phyloP scores from a whole-genome alignment of 1,140 invertebrate species.

The Drosophila lacertosa region DNA sequence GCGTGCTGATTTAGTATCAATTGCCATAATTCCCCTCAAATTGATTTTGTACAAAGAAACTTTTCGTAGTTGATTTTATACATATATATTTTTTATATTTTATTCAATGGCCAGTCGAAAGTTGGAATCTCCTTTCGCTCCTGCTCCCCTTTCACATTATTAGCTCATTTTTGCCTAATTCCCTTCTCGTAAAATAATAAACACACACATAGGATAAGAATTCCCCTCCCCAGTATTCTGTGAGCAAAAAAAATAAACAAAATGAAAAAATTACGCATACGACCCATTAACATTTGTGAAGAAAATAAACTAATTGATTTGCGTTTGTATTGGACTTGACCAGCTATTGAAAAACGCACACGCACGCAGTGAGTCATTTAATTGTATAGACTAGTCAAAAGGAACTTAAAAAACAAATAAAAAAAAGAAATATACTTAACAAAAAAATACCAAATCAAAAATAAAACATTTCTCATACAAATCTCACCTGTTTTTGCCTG shows the following conservation, averaged over 20 bases:
- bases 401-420: conserved; percentile 33
- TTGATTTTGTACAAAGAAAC: conserved; percentile 23
- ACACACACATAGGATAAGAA: conserved; percentile 10
- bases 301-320: conserved; percentile 66
- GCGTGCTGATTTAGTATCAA: conserved; percentile 65
- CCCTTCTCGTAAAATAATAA: not conserved
- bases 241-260: conserved; percentile 28
- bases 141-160: not conserved
- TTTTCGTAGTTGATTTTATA: conserved; percentile 35
- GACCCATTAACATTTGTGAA: conserved; percentile 38
- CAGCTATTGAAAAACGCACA: conserved; percentile 63
- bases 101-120: conserved; percentile 18
- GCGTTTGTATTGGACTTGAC: conserved; percentile 81
- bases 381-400: conserved; percentile 34
- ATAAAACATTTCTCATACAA: conserved; percentile 54
- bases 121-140: not conserved
- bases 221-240: conserved; percentile 16
- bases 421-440: conserved; percentile 28
- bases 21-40: conserved; percentile 7
- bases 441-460: conserved; percentile 39
- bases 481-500: conserved; percentile 42
- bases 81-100: conserved; percentile 25
- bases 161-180: conserved; percentile 5
- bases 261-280: conserved; percentile 64
- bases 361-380: conserved; percentile 77